Base-by-base conservation (phyloP, 2,888 invertebrate genomes). In the Euclidia mi region DNA sequence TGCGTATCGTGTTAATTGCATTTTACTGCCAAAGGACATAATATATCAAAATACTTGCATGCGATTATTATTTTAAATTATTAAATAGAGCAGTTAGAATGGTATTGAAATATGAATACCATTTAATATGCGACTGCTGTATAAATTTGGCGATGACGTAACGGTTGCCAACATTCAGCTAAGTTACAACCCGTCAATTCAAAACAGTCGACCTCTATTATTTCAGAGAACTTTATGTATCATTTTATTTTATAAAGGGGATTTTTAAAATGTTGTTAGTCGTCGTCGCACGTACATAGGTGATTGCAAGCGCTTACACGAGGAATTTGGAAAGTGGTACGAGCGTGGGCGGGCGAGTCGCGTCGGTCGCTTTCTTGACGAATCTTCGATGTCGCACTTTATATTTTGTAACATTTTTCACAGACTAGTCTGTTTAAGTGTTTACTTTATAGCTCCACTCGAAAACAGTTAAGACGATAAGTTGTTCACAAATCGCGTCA, bases 311-410 rank as follows among this genome's bases (percentile, higher is more conserved):
- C 85, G 87, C 89, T 90, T 88, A 86, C 89, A 87, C 83, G 85
- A 89, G 90, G 94, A 94, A 94, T 94, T 94, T 94, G 94, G 94
- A 94, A 94, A 94, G 94, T 92, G 87, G 91, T 88, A 88, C 88
- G 75, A 52, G 90, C 87, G 94, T 94, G 89, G 94, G 94, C 94
- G 94, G 94, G 89, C 94, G 77, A 88, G 94, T 91, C 84, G 81
- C 63, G 76, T 78, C 85, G 81, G 79, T 79, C 85, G 87, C 85
- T 81, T 83, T 87, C 90, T 88, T 91, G 90, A 92, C 91, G 91
- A 89, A 91, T 92, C 88, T 89, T 88, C 87, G 76, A 87, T 85
- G 87, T 88, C 87, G 88, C 89, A 88, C 84, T 87, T 88, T 88
- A 87, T 90, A 88, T 89, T 90, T 90, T 84, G 85, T 86, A 88